These are phyloP conservation scores for Drosophila tsacasi DNA, from an alignment of 1,140 invertebrate genomes.

Conservation along the genomic window DNA sequence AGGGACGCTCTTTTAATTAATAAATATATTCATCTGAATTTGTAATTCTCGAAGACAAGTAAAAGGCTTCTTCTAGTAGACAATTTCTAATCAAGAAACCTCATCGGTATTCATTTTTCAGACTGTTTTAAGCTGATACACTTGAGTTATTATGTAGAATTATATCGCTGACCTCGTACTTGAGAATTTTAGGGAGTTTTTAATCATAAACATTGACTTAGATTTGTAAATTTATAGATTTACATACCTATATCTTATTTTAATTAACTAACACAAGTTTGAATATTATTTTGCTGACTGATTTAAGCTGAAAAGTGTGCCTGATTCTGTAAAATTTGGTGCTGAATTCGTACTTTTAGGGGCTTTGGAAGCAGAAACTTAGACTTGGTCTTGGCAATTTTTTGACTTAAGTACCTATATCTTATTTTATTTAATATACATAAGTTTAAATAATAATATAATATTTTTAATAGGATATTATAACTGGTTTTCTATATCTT, in stretches of 20 bases:
- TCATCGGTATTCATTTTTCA: background rate
- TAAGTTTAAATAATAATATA: background rate
- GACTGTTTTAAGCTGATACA: no score
- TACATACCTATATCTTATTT: background rate
- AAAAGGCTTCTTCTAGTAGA: background rate
- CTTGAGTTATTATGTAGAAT: no score
- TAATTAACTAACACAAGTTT: background rate
- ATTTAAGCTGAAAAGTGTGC: no score
- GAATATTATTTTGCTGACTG: no score
- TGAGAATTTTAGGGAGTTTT: background rate
- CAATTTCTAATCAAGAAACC: no score
- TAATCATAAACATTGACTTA: no score
- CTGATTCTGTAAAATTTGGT: no score
- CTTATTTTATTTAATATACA: background rate
- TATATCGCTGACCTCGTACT: background rate
- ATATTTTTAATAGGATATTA: background rate
- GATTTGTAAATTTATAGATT: no score
- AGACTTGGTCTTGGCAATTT: no score
- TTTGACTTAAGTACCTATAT: background rate
- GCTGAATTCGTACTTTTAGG: background rate
- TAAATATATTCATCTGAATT: background rate
- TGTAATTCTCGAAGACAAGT: background rate
- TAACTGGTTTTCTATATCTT: background rate
- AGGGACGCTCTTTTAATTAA: rapidly evolving
- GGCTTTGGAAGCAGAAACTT: background rate